Percentiles rank a stretch among this genome's conserved stretches.
Evolutionary conservation across 2,888 invertebrate genomes (phyloP).

Genomic region (Cantharis lateralis): DNA sequence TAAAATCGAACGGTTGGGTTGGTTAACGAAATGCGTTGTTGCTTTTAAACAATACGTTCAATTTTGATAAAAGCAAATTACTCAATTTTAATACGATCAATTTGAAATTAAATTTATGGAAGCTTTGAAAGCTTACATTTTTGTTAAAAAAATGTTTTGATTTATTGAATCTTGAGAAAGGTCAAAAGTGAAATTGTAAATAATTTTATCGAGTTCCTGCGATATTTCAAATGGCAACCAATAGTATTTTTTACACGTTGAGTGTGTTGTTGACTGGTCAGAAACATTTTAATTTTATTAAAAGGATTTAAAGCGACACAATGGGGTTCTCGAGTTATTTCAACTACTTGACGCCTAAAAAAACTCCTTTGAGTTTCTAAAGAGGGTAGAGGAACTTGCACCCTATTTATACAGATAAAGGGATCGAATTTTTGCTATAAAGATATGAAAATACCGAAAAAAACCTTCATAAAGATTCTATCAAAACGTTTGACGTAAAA

Average conservation of each 20-base stretch:
- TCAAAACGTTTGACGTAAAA: background rate
- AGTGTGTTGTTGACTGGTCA: background rate
- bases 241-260: background rate
- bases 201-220: too few relatives aligned
- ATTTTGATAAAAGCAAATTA: too few relatives aligned
- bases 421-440: background rate
- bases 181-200: too few relatives aligned
- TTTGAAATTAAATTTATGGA: too few relatives aligned
- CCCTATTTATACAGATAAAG: constrained; percentile 2
- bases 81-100: too few relatives aligned
- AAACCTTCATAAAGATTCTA: constrained; percentile 1
- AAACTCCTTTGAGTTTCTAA: background rate
- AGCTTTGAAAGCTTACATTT: too few relatives aligned
- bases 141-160: too few relatives aligned
- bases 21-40: too few relatives aligned
- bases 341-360: background rate
- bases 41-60: too few relatives aligned
- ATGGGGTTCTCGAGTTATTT: background rate
- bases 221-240: background rate
- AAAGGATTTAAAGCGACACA: background rate
- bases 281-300: background rate
- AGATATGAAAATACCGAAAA: background rate
- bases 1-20: too few relatives aligned
- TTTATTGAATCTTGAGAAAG: too few relatives aligned
- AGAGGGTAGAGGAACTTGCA: background rate